Conservation (phyloP, 2,797 vertebrate genomes). For the Amphiprion clarkii region DNA sequence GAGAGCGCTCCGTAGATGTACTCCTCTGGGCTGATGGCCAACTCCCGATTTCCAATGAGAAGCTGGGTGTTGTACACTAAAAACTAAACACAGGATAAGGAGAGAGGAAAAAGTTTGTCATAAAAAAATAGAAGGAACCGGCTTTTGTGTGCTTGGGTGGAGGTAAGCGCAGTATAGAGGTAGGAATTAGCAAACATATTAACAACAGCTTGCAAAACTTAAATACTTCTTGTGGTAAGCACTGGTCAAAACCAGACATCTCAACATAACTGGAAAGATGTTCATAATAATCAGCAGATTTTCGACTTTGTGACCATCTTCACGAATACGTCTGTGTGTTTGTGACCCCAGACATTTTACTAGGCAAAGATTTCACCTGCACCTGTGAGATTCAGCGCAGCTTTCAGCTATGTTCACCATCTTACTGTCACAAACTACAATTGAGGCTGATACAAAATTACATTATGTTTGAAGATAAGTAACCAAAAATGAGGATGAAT, state of each 20-base stretch:
- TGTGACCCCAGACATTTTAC: background rate
- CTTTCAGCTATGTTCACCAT: too few species aligned
- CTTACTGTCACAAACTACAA: too few species aligned
- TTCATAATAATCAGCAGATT: background rate
- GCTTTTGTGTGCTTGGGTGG: background rate
- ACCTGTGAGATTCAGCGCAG: background rate
- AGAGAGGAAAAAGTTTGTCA: background rate
- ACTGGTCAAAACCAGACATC: background rate
- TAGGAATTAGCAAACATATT: background rate
- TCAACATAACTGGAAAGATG: background rate
- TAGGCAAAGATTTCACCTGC: background rate
- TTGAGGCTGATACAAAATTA: too few species aligned
- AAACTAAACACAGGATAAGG: conserved; percentile 82
- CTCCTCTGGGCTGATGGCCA: conserved; percentile 93
- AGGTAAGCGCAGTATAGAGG: background rate
- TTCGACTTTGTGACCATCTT: background rate
- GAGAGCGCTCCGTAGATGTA: conserved; percentile 93
- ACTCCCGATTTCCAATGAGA: conserved; percentile 93
- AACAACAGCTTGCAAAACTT: background rate
- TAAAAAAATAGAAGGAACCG: background rate
- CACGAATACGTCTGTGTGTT: too few species aligned
- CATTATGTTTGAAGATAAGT: too few species aligned
- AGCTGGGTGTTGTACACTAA: conserved; percentile 96
- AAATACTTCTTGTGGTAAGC: background rate
- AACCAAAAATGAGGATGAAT: too few species aligned